Evolutionary conservation across 2,113 vertebrate species (phyloP).

Genomic region (Kryptolebias marmoratus): DNA sequence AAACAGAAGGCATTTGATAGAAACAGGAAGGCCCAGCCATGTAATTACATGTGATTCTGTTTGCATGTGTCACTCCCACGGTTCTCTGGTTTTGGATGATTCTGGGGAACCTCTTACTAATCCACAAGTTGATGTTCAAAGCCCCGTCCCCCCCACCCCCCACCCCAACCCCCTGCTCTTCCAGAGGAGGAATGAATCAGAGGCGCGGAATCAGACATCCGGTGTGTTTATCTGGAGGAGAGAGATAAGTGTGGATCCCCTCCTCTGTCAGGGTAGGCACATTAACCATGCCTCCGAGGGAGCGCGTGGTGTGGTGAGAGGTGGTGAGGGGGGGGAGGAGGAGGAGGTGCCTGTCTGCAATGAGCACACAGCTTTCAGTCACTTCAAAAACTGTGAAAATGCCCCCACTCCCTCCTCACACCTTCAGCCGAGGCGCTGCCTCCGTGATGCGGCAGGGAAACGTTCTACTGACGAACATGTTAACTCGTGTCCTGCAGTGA

Average conservation of each 20-base stretch:
- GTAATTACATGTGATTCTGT: slow-evolving; percentile 79
- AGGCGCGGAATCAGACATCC: slow-evolving; percentile 67
- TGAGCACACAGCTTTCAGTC: slow-evolving; percentile 69
- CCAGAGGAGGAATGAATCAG: slow-evolving; percentile 49
- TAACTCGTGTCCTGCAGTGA: slow-evolving; percentile 71
- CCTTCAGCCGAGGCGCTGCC: slow-evolving; percentile 35
- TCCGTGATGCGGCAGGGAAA: slow-evolving; percentile 45
- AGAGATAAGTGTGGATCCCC: slow-evolving; percentile 73
- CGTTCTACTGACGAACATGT: slow-evolving; percentile 70
- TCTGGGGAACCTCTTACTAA: slow-evolving; percentile 64
- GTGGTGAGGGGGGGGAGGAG: neutral
- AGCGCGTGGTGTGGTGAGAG: slow-evolving; percentile 41
- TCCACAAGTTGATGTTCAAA: slow-evolving; percentile 61
- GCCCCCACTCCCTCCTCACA: slow-evolving; percentile 58
- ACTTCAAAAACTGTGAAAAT: slow-evolving; percentile 71
- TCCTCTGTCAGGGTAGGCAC: slow-evolving; percentile 61
- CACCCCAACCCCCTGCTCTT: slow-evolving; percentile 10
- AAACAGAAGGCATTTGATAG: slow-evolving; percentile 64
- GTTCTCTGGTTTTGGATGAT: slow-evolving; percentile 58
- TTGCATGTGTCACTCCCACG: slow-evolving; percentile 76
- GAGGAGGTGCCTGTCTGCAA: slow-evolving; percentile 46
- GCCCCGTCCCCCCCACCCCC: neutral
- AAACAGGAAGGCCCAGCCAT: slow-evolving; percentile 72
- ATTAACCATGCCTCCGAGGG: slow-evolving; percentile 72
- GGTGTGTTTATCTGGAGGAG: slow-evolving; percentile 74